Evolutionary conservation across 2,797 vertebrate species (phyloP), one percentile per base, ranked within the genome.

Genomic region (Anniella stebbinsi): DNA sequence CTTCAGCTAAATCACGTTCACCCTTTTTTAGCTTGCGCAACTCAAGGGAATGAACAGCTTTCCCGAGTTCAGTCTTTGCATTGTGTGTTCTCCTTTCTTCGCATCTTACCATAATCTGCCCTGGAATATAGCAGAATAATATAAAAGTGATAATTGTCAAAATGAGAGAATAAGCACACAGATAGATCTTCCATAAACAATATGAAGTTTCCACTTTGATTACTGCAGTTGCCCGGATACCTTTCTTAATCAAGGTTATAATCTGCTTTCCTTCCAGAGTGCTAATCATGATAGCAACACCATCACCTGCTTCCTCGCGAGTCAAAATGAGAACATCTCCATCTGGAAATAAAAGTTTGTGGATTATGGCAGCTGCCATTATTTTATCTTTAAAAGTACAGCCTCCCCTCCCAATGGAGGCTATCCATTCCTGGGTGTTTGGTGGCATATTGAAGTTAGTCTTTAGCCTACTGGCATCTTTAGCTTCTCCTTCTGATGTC

Each of bases 241-340:
- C 89, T 75, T 95, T 92, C 84, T 89, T 88, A 91, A 97, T 95
- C 70, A 96, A 92, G 69, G 18, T 33, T 66, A 92, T 51, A 38
- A 96, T 93, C 87, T 96, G 88, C 92, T 86, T 69, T 90, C 87
- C 93, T 95, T 96, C 96, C 91, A 95, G 10, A 66, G 86, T 94
- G 92, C 87, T 91, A 89, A 95, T 95, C 93, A 95, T 95, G 80
- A 96, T 86, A 5, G 90, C 90, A 12, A 93, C 91, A 87, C 88
- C 70, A 60, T 90, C 60, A 87, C 92, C 88, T 1, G 89, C 92
- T 76, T 90, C 88, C 69, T 87, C 84, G 76, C 87, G 95, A 94
- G 93, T 92, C 92, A 95, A 0, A 84, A 87, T 77, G 54, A 93
- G 88, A 0, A 86, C 12, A 63, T 15, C 80, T 67, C 70, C 95